Base-by-base conservation (phyloP, 1,140 invertebrate species). In the Akabosia matsudoensis region DNA sequence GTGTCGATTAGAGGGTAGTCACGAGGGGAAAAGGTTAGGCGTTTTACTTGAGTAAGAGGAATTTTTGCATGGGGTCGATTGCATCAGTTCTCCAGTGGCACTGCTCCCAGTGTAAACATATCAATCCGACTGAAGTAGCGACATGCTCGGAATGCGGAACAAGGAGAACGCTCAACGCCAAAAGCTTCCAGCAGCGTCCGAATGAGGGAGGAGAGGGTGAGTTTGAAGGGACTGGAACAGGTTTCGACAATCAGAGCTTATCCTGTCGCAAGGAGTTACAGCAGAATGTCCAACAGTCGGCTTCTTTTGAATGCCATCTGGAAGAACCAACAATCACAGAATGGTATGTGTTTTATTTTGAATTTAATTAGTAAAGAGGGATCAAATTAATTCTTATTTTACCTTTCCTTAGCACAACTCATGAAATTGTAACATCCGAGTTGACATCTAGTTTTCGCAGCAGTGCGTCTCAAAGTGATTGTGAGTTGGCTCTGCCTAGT, bases 11-110 rank as follows among this genome's bases (percentile, higher is more conserved):
- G 37, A 45, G 7, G 37, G 37, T 45, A 45, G 37, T 45, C 18
- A 10, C 7, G 7, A 45, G 37, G 18, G 37, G 7, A 45, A 45
- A 45, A n/a, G n/a, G n/a, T n/a, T n/a, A n/a, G n/a, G n/a, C n/a
- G n/a, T n/a, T n/a, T n/a, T n/a, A n/a, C n/a, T n/a, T n/a, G n/a
- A n/a, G n/a, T n/a, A n/a, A n/a, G n/a, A n/a, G n/a, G n/a, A 45
- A 45, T 7, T 45, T 45, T 67, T 67, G 61, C 61, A 93, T 93
- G 92, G 92, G 92, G 86, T 92, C 92, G 83, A 93, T 94, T 87
- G 92, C 92, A 87, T 94, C 92, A 83, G 92, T 93, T 86, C 88
- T 93, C 83, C 92, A 94, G 86, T 96, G 93, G 93, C 90, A 91
- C 87, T 95, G 93, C 88, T 88, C 88, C 84, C 88, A 90, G 85